A percentile compares a stretch with the other conserved stretches of the same genome.
Conservation (phyloP, 2,888 invertebrate genomes). For the Cataglyphis livida region DNA sequence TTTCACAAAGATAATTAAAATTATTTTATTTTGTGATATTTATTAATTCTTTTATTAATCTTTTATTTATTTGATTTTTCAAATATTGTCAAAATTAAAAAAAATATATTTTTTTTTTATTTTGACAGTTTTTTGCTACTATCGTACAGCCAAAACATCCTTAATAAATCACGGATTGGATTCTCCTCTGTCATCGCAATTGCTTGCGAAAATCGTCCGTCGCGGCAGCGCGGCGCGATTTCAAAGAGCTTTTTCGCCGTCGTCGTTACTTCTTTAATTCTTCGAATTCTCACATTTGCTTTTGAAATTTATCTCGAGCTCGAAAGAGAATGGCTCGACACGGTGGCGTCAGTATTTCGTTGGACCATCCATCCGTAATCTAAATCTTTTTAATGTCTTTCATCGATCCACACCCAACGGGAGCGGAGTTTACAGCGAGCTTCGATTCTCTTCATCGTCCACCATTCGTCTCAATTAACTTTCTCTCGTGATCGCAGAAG, state of each 20-base stretch:
- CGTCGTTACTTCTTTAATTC: slow-evolving; percentile 37
- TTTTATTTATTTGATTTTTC: too few relatives aligned
- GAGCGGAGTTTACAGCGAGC: slow-evolving; percentile 14
- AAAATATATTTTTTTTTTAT: too few relatives aligned
- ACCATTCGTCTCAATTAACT: slow-evolving; percentile 52
- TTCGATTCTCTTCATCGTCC: slow-evolving; percentile 29
- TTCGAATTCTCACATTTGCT: not conserved
- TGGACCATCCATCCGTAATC: slow-evolving; percentile 34
- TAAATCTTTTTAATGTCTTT: slow-evolving; percentile 55
- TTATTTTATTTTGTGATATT: too few relatives aligned
- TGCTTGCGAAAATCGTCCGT: not conserved
- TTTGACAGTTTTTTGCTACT: too few relatives aligned
- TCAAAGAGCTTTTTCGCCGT: not conserved
- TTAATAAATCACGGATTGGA: slow-evolving; percentile 30
- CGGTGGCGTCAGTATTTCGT: slow-evolving; percentile 41
- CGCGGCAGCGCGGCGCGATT: not conserved
- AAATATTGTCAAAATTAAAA: too few relatives aligned
- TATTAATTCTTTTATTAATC: too few relatives aligned
- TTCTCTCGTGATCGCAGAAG: slow-evolving; percentile 20
- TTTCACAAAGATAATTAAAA: too few relatives aligned
- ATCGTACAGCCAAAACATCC: too few relatives aligned
- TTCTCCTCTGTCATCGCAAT: slow-evolving; percentile 16
- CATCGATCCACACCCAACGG: slow-evolving; percentile 36
- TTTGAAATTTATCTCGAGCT: slow-evolving; percentile 42
- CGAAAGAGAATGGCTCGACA: slow-evolving; percentile 49